Evolutionary conservation across 2,797 vertebrate species (phyloP).

Genomic region (Argentina silus): DNA sequence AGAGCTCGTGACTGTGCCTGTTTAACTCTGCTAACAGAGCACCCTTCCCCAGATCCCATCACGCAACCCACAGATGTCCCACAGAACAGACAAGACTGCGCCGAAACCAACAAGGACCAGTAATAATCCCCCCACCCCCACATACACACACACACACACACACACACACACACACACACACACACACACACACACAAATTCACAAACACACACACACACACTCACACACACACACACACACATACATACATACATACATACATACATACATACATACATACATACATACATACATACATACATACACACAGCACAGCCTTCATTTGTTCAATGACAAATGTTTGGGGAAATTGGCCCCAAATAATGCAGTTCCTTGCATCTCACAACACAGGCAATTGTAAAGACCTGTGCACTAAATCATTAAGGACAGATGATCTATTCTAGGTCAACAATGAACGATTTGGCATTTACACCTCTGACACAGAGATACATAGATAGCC

Average conservation of each 20-base stretch:
- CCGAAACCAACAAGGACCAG: constrained; percentile 69
- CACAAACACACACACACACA: constrained; percentile 24
- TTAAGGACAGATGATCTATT: too few species aligned
- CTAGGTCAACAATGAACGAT: too few species aligned
- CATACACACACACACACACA: neutral
- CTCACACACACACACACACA: constrained; percentile 25
- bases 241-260: neutral
- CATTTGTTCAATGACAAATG: neutral
- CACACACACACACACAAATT: constrained; percentile 15
- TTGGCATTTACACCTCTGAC: too few species aligned
- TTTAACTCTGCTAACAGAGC: constrained; percentile 78
- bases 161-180: constrained; percentile 46
- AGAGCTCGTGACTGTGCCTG: constrained; percentile 78
- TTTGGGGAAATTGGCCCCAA: neutral
- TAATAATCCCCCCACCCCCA: constrained; percentile 46
- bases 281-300: neutral
- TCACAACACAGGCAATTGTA: too few species aligned
- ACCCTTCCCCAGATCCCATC: constrained; percentile 75
- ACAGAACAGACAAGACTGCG: constrained; percentile 72
- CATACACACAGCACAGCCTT: constrained; percentile 1
- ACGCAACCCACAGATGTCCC: constrained; percentile 82
- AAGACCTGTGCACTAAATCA: too few species aligned
- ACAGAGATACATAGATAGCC: constrained; percentile 5
- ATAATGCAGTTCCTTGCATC: too few species aligned
- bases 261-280: neutral